Base-by-base conservation (phyloP, 2,113 vertebrate species). In the Muscicapa adusta region DNA sequence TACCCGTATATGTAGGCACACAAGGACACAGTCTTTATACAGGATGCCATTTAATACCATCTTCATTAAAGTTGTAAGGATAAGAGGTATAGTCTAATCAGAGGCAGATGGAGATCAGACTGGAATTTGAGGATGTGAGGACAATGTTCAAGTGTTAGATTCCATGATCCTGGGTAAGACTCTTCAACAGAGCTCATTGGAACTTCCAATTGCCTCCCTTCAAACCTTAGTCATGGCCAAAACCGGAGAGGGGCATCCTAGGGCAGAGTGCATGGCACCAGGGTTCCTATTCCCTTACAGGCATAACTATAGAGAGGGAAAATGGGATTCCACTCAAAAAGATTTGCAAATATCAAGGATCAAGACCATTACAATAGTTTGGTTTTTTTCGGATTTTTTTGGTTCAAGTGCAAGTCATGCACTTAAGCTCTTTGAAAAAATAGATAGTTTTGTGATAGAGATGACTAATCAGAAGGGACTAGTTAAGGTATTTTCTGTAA, bases 351-450 rank as follows among this genome's bases (percentile, higher is more conserved):
- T 63, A 36, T 19, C 1, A 2, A 47, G 1, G 18, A 85, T 60
- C 1, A 3, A 73, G 15, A 40, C 8, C 1, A 0, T n/a, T 42
- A 43, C 60, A 4, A 3, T 40, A n/a, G 51, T 18, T 31, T 53
- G 17, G 11, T 11, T 12, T 8, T 29, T 47, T 33, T 51, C 6
- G 26, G 24, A 14, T 20, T 40, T 33, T 34, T 72, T 87, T 12
- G 28, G 15, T 48, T 73, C 1, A 0, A 70, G 5, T 33, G 8
- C 11, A 92, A 58, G 26, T 66, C n/a, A 45, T n/a, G 5, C 8
- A 25, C 48, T 57, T 40, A 56, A 68, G 9, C 8, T 86, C 4
- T 19, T 9, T 40, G 8, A 80, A 89, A 77, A 73, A 31, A 23
- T 36, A 43, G 40, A 40, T 25, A 15, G 15, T 14, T 73, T 25